Conservation (phyloP, 2,888 invertebrate species). For the Volucella zonaria region DNA sequence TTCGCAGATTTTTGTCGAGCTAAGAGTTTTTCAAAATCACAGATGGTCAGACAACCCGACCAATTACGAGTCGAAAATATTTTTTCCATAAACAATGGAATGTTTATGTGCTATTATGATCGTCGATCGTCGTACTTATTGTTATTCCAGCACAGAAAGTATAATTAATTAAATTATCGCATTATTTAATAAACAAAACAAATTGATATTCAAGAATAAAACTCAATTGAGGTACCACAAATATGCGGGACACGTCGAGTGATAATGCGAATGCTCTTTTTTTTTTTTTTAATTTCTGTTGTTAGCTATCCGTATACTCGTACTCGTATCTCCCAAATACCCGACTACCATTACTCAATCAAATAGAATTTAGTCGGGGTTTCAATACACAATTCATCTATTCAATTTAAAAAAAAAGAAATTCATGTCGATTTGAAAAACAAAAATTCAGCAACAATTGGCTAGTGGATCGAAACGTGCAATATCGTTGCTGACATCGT, state of each 20-base stretch:
- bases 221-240: slow-evolving; percentile 1
- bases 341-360: not conserved
- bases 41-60: too few species aligned
- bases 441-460: too few species aligned
- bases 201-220: slow-evolving; percentile 37
- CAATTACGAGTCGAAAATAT: not conserved
- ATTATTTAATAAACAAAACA: slow-evolving; percentile 36
- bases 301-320: not conserved
- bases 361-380: not conserved
- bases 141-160: slow-evolving; percentile 25
- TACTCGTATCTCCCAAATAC: not conserved
- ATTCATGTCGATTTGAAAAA: too few species aligned
- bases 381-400: too few species aligned
- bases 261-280: slow-evolving; percentile 21
- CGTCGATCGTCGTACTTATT: not conserved
- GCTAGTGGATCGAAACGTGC: not conserved
- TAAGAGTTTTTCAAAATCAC: too few species aligned
- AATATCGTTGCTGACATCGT: not conserved
- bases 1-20: too few species aligned
- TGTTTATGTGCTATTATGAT: slow-evolving; percentile 13
- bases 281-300: not conserved
- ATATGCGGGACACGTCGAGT: slow-evolving; percentile 36
- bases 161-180: slow-evolving; percentile 36
- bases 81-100: slow-evolving; percentile 2
- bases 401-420: too few species aligned